Evolutionary conservation across 30 jellyfish, hydroid and myxozoan genomes (phyloP).

Genomic region (Catostylus mosaicus): DNA sequence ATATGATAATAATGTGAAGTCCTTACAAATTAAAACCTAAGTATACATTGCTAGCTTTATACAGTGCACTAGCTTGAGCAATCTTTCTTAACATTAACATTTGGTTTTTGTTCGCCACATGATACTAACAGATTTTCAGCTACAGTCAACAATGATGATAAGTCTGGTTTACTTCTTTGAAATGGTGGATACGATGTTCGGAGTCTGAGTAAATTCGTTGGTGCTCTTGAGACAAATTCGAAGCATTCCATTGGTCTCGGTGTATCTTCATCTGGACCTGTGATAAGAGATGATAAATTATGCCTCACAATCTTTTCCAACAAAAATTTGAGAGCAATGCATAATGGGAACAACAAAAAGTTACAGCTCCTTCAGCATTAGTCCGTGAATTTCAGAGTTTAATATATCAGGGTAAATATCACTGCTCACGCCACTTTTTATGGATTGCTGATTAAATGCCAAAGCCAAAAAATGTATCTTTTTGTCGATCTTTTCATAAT

Average conservation of each 20-base stretch:
- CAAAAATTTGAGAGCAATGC: background rate
- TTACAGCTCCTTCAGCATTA: no score
- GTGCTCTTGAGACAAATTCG: constrained; percentile 89
- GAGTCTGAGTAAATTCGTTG: constrained; percentile 68
- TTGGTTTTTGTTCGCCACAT: constrained; percentile 1
- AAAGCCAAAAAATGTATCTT: no score
- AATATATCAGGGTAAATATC: no score
- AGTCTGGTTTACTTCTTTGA: constrained; percentile 64
- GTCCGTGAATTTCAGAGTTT: no score
- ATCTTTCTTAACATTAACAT: background rate
- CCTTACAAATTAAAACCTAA: no score
- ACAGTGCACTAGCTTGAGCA: constrained; percentile 5
- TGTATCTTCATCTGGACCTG: constrained; percentile 96
- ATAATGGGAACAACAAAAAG: background rate
- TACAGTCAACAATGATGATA: constrained; percentile 58
- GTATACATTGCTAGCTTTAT: no score
- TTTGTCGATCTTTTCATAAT: no score
- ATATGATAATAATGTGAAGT: no score
- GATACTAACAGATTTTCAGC: constrained; percentile 50
- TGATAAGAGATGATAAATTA: background rate
- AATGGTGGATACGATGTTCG: constrained; percentile 80
- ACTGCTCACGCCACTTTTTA: no score
- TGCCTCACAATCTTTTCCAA: background rate
- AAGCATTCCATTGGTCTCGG: constrained; percentile 98
- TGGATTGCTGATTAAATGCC: no score